Base-by-base conservation (phyloP, 1,140 invertebrate species). In the Orius laevigatus region DNA sequence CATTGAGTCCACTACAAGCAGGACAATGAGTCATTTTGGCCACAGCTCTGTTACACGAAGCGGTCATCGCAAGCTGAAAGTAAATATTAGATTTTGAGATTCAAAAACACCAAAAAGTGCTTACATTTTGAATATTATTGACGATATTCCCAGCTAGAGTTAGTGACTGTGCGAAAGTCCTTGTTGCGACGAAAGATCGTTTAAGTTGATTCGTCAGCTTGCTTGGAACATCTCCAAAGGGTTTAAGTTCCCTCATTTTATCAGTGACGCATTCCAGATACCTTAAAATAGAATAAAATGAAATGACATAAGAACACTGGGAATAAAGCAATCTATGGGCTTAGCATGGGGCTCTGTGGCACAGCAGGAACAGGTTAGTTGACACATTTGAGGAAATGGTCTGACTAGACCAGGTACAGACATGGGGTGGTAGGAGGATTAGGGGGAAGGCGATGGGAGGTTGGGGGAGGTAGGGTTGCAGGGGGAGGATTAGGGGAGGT, bases 181-280 rank as follows among this genome's bases (percentile, higher is more conserved):
- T 68, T 0, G 91, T 91, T 1, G 92, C 92, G 11, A 95, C 83
- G 66, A 98, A 95, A 0, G 90, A 88, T 31, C 91, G 69, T 60
- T 86, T 84, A 39, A 96, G 76, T 64, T 94, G 88, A 11, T 81
- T 71, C 0, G 81, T 81, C 12, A 96, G 70, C 67, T 93, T 94
- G 55, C 81, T 73, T 0, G 91, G 91, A 15, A 93, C 85, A 63
- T 95, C 91, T 2, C 88, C 89, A 62, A 97, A 96, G 0, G 91
- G 91, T 60, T 88, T 80, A 61, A 95, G 73, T 49, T 91, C 81
- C 40, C 82, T 77, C 90, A 97, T 95, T 58, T 89, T 77, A 56
- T 87, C 78, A 49, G 76, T 80, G 32, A 95, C 82, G 65, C 92
- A 96, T 16, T 74, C 73, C 53, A 90, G 63, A 62, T 91, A 87